These are phyloP conservation scores for Eriosoma lanigerum DNA, from an alignment of 1,140 invertebrate genomes.

Conservation along the genomic window DNA sequence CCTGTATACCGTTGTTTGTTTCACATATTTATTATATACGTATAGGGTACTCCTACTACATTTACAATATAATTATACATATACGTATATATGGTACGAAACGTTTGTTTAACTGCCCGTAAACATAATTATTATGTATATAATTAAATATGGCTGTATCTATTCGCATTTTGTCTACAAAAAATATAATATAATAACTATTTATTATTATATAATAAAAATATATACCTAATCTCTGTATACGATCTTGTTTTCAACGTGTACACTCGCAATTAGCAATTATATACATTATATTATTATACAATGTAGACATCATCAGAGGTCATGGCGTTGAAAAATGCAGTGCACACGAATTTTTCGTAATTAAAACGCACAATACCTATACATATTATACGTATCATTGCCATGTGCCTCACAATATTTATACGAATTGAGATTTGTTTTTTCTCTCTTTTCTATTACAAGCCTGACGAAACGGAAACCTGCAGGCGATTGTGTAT, in stretches of 20 bases:
- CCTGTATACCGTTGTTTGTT: too few species aligned
- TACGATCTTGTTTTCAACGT: conserved; percentile 22
- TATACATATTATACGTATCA: neutral
- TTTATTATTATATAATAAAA: neutral
- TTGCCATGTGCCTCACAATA: neutral
- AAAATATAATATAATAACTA: neutral
- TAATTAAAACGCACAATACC: neutral
- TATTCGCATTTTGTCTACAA: neutral
- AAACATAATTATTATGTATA: neutral
- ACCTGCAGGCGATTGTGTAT: too few species aligned
- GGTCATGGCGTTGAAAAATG: neutral
- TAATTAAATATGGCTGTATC: conserved; percentile 47
- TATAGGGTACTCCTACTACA: too few species aligned
- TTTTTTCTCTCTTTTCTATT: neutral
- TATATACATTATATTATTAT: conserved; percentile 19
- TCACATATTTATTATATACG: too few species aligned
- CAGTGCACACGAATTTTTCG: neutral
- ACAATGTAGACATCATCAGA: conserved; percentile 14
- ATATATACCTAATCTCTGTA: neutral
- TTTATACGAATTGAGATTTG: neutral
- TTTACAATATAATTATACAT: neutral
- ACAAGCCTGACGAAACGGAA: conserved; percentile 18
- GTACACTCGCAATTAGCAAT: conserved; percentile 25
- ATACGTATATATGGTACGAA: neutral
- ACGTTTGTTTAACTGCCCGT: conserved; percentile 5